Evolutionary conservation across 2,797 vertebrate genomes (phyloP), one percentile per base, ranked within the genome.

Genomic region (Menidia menidia): DNA sequence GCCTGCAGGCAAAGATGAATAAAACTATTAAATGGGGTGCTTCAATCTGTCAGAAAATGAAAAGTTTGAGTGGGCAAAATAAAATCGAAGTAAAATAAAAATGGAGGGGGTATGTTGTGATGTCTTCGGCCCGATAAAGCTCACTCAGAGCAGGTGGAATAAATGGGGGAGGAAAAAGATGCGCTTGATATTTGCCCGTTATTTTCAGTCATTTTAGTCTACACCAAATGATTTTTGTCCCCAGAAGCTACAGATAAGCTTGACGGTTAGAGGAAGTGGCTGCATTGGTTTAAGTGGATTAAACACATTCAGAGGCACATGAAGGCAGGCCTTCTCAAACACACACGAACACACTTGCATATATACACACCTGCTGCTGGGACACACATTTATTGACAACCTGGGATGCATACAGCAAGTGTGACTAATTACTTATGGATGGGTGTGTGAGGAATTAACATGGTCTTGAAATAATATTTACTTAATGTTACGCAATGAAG

Each of bases 31-130:
- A 95, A 96, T 94, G 93, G 95, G 93, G 93, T 94, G 90, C 94
- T 92, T 94, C 96, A 95, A 95, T 96, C 95, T 96, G 93, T 95
- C 94, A 92, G 95, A 93, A 95, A 97, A 96, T 95, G 96, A 96
- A 97, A 96, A 96, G 95, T 95, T 95, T 91, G 94, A 95, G 93
- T 87, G 93, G 89, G 91, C 86, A 88, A 94, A 94, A 94, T 94
- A 91, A 94, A 94, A 94, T 93, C 92, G 94, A 94, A 95, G 94
- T 93, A 94, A 94, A 93, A 92, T 88, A 92, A 92, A 93, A 88
- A 87, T 31, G 87, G 84, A 77, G 75, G 83, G 74, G 78, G 65
- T 82, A 92, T 82, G 87, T 89, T 86, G 88, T 71, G 92, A 94
- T 94, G 89, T 85, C 92, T 89, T 86, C 60, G 82, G 83, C 88